Evolutionary conservation across 2,797 vertebrate genomes (phyloP).

Genomic region (Lepilemur ruficaudatus): DNA sequence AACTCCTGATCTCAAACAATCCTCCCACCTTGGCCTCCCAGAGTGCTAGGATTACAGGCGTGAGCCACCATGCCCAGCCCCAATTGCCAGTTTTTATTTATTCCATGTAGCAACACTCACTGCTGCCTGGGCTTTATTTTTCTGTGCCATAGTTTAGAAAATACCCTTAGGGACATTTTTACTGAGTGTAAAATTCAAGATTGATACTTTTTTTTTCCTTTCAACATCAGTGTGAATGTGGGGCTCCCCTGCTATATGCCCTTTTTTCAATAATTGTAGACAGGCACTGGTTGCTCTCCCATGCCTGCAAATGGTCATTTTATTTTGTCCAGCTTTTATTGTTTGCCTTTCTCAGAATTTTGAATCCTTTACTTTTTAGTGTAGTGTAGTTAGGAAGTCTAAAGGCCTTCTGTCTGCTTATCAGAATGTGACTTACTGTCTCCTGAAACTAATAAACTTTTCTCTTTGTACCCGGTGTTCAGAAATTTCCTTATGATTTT

Average conservation of each 20-base stretch:
- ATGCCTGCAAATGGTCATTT: neutral
- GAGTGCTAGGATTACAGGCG: too few relatives aligned
- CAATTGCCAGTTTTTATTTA: neutral
- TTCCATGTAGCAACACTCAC: neutral
- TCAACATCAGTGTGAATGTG: neutral
- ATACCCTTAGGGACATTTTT: neutral
- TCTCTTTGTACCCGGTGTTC: neutral
- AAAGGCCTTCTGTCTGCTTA: neutral
- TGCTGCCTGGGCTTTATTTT: neutral
- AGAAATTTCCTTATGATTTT: neutral
- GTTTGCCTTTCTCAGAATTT: neutral
- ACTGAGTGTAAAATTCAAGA: neutral
- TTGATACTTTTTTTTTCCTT: neutral
- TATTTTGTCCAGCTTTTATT: neutral
- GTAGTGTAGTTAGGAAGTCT: neutral
- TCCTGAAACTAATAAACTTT: neutral
- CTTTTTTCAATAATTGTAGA: neutral
- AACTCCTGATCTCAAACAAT: too few relatives aligned
- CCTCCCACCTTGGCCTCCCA: too few relatives aligned
- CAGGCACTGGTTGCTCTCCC: neutral
- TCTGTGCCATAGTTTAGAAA: neutral
- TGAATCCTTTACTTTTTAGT: neutral
- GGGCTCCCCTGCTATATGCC: neutral
- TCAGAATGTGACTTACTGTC: neutral
- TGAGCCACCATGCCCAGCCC: neutral